A percentile compares a stretch with the other conserved stretches of the same genome.
Conservation (phyloP, 2,888 invertebrate species). For the Synergus umbraculus region DNA sequence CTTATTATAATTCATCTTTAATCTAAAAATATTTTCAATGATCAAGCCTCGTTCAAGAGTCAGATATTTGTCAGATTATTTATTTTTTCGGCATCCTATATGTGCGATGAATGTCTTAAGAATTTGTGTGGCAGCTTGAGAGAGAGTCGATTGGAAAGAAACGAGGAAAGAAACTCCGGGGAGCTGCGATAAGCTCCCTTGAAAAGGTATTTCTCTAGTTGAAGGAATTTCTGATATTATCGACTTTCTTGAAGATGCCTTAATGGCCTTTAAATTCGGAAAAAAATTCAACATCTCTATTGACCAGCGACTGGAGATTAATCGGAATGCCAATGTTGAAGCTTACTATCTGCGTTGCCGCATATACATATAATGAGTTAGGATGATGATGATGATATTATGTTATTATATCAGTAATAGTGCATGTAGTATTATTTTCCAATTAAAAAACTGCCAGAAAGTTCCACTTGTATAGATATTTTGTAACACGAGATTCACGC, state of each 20-base stretch:
- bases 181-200: conserved; percentile 20
- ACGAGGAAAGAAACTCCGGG: conserved; percentile 8
- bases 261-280: conserved; percentile 9
- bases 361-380: no score
- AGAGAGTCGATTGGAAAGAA: conserved; percentile 26
- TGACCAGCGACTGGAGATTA: conserved; percentile 24
- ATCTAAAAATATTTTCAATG: no score
- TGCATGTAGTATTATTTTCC: no score
- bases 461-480: background rate
- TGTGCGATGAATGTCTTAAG: background rate
- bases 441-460: no score
- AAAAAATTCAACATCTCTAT: conserved; percentile 22
- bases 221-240: conserved; percentile 21
- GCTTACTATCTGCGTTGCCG: background rate
- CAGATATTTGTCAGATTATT: background rate
- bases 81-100: no score
- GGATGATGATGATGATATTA: no score
- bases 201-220: conserved; percentile 13
- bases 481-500: background rate
- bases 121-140: background rate
- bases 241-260: conserved; percentile 21
- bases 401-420: no score
- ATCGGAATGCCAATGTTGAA: background rate
- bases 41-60: background rate
- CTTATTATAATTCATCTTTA: no score